Evolutionary conservation across 2,113 vertebrate genomes (phyloP).

Genomic region (Spea bombifrons): DNA sequence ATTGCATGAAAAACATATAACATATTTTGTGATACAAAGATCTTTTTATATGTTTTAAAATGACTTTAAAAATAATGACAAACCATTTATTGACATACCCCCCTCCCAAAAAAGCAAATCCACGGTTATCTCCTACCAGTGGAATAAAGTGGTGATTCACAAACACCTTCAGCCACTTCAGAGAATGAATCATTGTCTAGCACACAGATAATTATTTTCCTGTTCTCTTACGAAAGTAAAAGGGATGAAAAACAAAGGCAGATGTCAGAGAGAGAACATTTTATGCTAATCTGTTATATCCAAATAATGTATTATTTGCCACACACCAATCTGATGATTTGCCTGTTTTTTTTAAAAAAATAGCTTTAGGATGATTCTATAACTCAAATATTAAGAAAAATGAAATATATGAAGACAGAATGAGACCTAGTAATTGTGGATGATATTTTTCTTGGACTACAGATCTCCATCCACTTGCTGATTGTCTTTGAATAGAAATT

Average conservation of each 20-base stretch:
- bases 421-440: no score
- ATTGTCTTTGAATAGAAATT: constrained; percentile 56
- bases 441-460: no score
- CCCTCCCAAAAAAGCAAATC: no score
- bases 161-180: constrained; percentile 47
- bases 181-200: constrained; percentile 50
- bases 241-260: constrained; percentile 54
- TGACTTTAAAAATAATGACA: constrained; percentile 17
- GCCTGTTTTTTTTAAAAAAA: constrained; percentile 60
- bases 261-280: constrained; percentile 56
- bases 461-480: constrained; percentile 51
- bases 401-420: no score
- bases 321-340: constrained; percentile 50
- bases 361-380: no score
- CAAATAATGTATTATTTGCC: constrained; percentile 15
- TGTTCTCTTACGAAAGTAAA: constrained; percentile 51
- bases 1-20: constrained; percentile 9
- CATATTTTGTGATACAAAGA: constrained; percentile 10
- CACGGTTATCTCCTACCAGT: constrained; percentile 16
- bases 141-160: constrained; percentile 16
- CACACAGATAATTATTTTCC: constrained; percentile 56
- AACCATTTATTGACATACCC: constrained; percentile 1
- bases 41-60: constrained; percentile 16
- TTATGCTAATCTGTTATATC: constrained; percentile 55
- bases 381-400: no score